A percentile compares a stretch with the other conserved stretches of the same genome.
These are phyloP conservation scores for Polylopha cassiicola DNA, from an alignment of 2,888 invertebrate species.

Conservation along the genomic window DNA sequence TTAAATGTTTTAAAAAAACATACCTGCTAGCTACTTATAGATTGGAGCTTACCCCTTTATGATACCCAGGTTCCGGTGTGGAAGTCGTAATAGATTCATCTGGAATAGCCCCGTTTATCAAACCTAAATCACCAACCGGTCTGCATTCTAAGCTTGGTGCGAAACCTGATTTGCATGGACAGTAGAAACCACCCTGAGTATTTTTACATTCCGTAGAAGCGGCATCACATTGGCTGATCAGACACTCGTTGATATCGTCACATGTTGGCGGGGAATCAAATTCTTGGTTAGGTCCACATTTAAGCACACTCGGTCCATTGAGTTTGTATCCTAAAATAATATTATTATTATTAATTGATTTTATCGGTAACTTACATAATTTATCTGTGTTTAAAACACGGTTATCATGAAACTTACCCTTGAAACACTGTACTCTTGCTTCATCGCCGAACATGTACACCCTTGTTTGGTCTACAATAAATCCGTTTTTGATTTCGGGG, in stretches of 20 bases:
- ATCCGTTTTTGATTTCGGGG: conserved; percentile 91
- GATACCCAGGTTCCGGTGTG: conserved; percentile 87
- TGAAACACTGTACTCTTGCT: conserved; percentile 92
- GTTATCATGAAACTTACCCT: conserved; percentile 54
- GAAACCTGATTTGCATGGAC: conserved; percentile 91
- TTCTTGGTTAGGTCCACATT: conserved; percentile 89
- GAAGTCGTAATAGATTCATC: conserved; percentile 93
- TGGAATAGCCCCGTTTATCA: conserved; percentile 92
- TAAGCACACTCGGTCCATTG: conserved; percentile 88
- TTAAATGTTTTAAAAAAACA: conserved; percentile 1
- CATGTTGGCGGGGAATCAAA: conserved; percentile 92
- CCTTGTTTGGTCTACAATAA: conserved; percentile 86
- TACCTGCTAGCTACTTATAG: conserved; percentile 1
- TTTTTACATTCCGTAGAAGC: conserved; percentile 95
- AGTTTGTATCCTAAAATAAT: conserved; percentile 88
- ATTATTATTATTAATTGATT: neutral
- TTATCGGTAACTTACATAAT: neutral
- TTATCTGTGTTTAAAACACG: neutral
- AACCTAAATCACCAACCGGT: conserved; percentile 92
- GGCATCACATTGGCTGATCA: conserved; percentile 91
- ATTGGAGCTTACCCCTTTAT: conserved; percentile 81
- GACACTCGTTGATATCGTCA: conserved; percentile 95
- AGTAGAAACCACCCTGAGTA: conserved; percentile 91
- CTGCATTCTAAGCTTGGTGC: conserved; percentile 91
- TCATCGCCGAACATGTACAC: conserved; percentile 92